Evolutionary conservation across 2,888 invertebrate genomes (phyloP).

Genomic region (Pristionchus arcanus): DNA sequence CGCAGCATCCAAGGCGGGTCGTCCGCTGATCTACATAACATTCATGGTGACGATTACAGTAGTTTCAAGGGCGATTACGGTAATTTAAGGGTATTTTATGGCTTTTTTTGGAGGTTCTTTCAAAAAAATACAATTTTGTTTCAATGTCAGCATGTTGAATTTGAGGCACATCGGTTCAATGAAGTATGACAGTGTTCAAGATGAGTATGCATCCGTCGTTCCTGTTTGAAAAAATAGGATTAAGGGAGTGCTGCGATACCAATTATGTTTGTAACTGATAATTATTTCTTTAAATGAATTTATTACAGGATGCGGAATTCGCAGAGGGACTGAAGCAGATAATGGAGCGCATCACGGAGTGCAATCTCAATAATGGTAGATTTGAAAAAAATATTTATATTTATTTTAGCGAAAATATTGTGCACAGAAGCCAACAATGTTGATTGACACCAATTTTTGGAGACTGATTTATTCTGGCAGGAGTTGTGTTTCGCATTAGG

Average conservation of each 20-base stretch:
- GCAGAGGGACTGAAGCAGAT: not conserved
- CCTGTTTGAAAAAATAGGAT: too few relatives aligned
- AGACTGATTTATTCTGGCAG: too few relatives aligned
- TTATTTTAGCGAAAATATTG: too few relatives aligned
- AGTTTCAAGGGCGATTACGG: not conserved
- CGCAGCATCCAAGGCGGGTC: slow-evolving; percentile 43
- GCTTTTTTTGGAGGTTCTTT: too few relatives aligned
- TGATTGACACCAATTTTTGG: too few relatives aligned
- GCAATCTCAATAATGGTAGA: not conserved
- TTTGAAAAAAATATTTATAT: not conserved
- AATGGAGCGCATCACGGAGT: not conserved
- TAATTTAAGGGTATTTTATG: not conserved
- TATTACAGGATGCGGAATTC: not conserved
- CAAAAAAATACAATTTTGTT: not conserved
- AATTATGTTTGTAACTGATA: too few relatives aligned
- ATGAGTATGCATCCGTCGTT: too few relatives aligned
- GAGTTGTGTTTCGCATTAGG: too few relatives aligned
- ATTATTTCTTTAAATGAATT: not conserved
- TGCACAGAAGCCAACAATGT: too few relatives aligned
- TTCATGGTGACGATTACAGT: not conserved
- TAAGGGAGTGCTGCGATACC: too few relatives aligned
- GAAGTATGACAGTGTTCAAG: too few relatives aligned
- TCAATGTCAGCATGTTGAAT: not conserved
- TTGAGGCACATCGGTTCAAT: too few relatives aligned
- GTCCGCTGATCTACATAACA: slow-evolving; percentile 44